Conservation (phyloP, 2,113 vertebrate species). For the Sander vitreus region DNA sequence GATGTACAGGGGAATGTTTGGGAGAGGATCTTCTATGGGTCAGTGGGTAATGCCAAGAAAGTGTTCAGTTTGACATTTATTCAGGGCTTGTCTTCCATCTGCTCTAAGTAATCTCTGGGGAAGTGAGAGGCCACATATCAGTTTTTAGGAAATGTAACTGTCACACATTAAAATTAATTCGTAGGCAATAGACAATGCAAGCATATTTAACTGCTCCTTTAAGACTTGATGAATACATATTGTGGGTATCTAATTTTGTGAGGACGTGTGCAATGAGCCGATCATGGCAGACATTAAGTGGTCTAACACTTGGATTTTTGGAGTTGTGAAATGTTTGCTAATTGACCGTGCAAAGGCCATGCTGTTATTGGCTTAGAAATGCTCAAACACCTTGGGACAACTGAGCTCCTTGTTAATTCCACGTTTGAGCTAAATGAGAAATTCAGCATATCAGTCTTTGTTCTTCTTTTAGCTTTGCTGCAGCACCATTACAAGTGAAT, state of each 20-base stretch:
- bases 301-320: slow-evolving; percentile 54
- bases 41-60: slow-evolving; percentile 60
- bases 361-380: slow-evolving; percentile 40
- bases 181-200: background rate
- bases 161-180: slow-evolving; percentile 1
- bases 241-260: slow-evolving; percentile 28
- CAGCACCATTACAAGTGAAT: background rate
- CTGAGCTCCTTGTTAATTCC: slow-evolving; percentile 32
- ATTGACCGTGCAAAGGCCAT: slow-evolving; percentile 67
- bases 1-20: slow-evolving; percentile 61
- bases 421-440: slow-evolving; percentile 18
- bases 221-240: slow-evolving; percentile 26
- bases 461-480: background rate
- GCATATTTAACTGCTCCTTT: slow-evolving; percentile 13
- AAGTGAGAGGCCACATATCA: slow-evolving; percentile 16
- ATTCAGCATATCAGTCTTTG: background rate
- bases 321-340: slow-evolving; percentile 63
- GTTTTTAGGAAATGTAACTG: slow-evolving; percentile 22
- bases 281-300: slow-evolving; percentile 33
- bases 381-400: slow-evolving; percentile 47
- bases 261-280: slow-evolving; percentile 30
- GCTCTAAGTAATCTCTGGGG: slow-evolving; percentile 9
- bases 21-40: slow-evolving; percentile 64
- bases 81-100: slow-evolving; percentile 47
- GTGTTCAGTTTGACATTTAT: slow-evolving; percentile 61